Base-by-base conservation (phyloP, 2,113 vertebrate genomes). In the Haemorhous mexicanus region DNA sequence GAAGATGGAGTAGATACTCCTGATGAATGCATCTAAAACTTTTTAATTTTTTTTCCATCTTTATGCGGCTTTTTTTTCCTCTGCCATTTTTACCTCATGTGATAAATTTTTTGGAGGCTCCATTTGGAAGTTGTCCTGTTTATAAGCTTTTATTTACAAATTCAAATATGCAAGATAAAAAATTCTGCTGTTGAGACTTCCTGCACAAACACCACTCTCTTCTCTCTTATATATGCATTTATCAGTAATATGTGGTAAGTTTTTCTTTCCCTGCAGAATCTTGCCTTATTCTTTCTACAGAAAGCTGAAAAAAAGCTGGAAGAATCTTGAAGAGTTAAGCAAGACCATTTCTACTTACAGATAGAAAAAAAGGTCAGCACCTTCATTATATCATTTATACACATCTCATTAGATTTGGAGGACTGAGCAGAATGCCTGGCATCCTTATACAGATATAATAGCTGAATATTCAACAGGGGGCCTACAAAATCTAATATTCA, bases 401-500 rank as follows among this genome's bases (percentile, higher is more conserved):
- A 26, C 11, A 49, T 12, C 6, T 66, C 44, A 21, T 49, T 74
- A 75, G 7, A 32, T 70, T 20, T 35, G 15, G 19, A 88, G 7
- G 33, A 28, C 37, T 70, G 17, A 70, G 22, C 10, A 74, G 43
- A 75, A 90, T 32, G 5, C 2, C 28, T 66, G 11, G 13, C 5
- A 73, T 55, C 15, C 13, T 74, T 75, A 46, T 9, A 37, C 10
- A 67, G 16, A 16, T 61, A 30, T 26, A 67, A 59, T 12, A 87
- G 9, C 9, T 49, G 77, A 75, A 67, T 53, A 72, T 24, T 85
- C 43, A 72, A 53, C 22, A 50, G 1, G 2, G 0, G 1, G 0
- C 22, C 39, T 75, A 85, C 7, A n/a, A 50, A 88, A 79, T 41
- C 16, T 39, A 39, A 41, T 10, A 75, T 75, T 74, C 13, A 53